Evolutionary conservation across 2,113 vertebrate genomes (phyloP).

Genomic region (Prunella himalayana): DNA sequence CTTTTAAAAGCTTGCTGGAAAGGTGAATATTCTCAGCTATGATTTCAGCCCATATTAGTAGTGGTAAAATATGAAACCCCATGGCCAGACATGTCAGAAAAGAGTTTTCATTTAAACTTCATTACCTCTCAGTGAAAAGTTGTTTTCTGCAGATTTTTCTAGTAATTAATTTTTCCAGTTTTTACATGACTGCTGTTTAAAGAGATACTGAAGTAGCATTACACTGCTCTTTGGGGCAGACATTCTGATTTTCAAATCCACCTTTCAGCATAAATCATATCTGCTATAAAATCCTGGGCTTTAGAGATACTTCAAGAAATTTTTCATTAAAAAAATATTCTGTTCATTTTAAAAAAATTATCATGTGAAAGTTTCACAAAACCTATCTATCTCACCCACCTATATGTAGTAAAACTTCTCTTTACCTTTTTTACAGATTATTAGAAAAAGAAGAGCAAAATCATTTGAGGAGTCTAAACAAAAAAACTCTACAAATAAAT

Average conservation of each 20-base stretch:
- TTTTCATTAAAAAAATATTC: neutral
- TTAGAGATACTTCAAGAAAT: neutral
- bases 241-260: neutral
- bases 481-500: neutral
- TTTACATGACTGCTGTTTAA: neutral
- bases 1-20: neutral
- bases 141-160: neutral
- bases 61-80: neutral
- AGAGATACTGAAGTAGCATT: neutral
- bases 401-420: neutral
- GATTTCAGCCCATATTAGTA: neutral
- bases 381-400: neutral
- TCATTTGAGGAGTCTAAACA: neutral
- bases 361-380: neutral
- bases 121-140: neutral
- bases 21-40: neutral
- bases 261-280: neutral
- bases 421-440: neutral
- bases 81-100: neutral
- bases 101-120: neutral
- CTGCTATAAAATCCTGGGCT: neutral
- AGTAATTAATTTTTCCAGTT: neutral
- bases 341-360: neutral
- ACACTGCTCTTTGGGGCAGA: neutral
- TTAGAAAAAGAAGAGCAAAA: neutral